Evolutionary conservation across 2,113 vertebrate genomes (phyloP), one percentile per base, ranked within the genome.

Genomic region (Heptranchias perlo): DNA sequence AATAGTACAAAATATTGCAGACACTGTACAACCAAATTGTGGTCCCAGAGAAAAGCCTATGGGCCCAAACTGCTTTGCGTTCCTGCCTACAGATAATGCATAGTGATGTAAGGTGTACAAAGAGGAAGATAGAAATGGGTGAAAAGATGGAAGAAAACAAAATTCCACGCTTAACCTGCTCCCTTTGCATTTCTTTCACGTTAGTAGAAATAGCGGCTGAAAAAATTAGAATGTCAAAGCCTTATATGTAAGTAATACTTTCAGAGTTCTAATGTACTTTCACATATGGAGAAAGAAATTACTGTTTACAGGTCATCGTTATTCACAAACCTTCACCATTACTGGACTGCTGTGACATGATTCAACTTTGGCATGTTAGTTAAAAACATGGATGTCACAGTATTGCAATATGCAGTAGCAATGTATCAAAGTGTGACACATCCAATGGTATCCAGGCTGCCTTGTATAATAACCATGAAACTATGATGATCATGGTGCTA

Each of bases 321-420:
- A 95, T 69, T 95, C 65, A 95, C 94, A 95, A 95, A 95, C 64
- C 94, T 95, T 95, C 44, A 69, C 44, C 64, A 95, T 95, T 69
- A 49, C 65, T 3, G 31, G 64, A 52, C 39, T 69, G 23, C 65
- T 49, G 39, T 95, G 94, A 69, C 89, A 93, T 62, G 58, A 93
- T 62, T 93, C 89, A 93, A 93, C 64, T 73, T 69, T 69, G 94
- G 35, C 47, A 52, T 52, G 64, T 73, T 95, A 69, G 64, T 95
- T 95, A 69, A 52, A 73, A 95, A 95, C 65, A 31, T 65, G 44
- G 94, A 95, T 95, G 64, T 95, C 52, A 73, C 73, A 47, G 65
- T 95, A 95, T 58, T 95, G 65, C 44, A 95, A 95, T 95, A 69
- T 69, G 94, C 13, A 95, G 65, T 73, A 16, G 44, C 65, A 69